Evolutionary conservation across 2,113 vertebrate genomes (phyloP).

Genomic region (Urocitellus parryii): DNA sequence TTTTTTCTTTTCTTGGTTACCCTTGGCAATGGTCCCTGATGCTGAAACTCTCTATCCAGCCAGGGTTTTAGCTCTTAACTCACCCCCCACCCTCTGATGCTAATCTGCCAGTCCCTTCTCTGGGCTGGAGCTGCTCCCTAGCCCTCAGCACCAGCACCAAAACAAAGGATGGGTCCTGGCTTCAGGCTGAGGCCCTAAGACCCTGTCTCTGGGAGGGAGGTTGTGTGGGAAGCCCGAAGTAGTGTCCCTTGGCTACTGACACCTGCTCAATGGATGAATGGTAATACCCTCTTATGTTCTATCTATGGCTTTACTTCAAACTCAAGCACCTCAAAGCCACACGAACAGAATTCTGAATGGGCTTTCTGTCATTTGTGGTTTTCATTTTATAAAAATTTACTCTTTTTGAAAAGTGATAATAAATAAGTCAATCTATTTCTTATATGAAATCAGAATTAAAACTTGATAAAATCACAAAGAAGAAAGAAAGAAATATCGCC

Average conservation of each 20-base stretch:
- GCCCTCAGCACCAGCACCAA: not conserved
- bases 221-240: not conserved
- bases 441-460: not conserved
- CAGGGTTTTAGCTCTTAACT: not conserved
- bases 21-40: not conserved
- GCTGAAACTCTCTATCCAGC: not conserved
- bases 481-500: too few species aligned
- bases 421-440: not conserved
- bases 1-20: not conserved
- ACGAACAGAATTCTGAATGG: not conserved
- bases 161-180: not conserved
- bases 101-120: not conserved
- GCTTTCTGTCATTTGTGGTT: not conserved
- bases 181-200: too few species aligned
- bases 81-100: not conserved
- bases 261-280: not conserved
- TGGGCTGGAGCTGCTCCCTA: too few species aligned
- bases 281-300: accelerated
- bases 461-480: too few species aligned
- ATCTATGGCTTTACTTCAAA: too few species aligned
- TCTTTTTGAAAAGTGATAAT: not conserved
- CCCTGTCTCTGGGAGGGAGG: not conserved
- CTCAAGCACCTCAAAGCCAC: too few species aligned
- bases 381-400: not conserved
- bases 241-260: not conserved